Conservation (phyloP, 2,888 invertebrate genomes). For the Hirtodrosophila trivittata region DNA sequence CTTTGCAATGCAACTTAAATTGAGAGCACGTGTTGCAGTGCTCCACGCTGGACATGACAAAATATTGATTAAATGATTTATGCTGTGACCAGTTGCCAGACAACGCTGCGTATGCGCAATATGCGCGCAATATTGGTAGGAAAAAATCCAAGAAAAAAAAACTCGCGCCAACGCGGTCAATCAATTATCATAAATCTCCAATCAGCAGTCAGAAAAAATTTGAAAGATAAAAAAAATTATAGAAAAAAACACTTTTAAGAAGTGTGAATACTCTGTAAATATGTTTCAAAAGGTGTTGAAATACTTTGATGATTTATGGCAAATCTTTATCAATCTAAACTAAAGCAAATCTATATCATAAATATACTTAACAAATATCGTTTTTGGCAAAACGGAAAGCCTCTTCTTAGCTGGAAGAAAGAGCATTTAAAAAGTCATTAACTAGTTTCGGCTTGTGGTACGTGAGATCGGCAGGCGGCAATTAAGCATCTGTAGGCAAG, state of each 20-base stretch:
- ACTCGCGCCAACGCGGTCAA: constrained; percentile 56
- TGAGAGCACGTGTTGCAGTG: constrained; percentile 71
- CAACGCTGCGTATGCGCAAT: constrained; percentile 70
- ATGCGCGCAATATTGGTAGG: constrained; percentile 37
- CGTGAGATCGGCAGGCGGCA: constrained; percentile 58
- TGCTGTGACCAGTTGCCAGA: constrained; percentile 34
- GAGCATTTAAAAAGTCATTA: constrained; percentile 9
- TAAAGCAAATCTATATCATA: too few species aligned
- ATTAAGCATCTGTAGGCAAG: constrained; percentile 66
- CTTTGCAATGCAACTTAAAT: constrained; percentile 46
- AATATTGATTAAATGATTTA: constrained; percentile 78
- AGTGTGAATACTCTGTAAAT: constrained; percentile 25
- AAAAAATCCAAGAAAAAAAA: not conserved
- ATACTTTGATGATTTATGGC: too few species aligned
- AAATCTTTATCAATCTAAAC: too few species aligned
- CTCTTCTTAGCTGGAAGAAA: not conserved
- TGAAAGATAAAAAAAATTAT: constrained; percentile 14
- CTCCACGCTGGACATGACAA: constrained; percentile 66
- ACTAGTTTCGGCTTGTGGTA: constrained; percentile 32
- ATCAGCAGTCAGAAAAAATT: constrained; percentile 36
- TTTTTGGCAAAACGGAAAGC: too few species aligned
- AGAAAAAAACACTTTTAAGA: not conserved
- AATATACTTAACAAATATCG: too few species aligned
- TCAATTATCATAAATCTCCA: constrained; percentile 70
- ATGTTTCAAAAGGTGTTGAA: not conserved